A percentile compares a stretch with the other conserved stretches of the same genome.
phyloP scores from a whole-genome alignment of 2,113 vertebrate species.

The Prionailurus viverrinus region DNA sequence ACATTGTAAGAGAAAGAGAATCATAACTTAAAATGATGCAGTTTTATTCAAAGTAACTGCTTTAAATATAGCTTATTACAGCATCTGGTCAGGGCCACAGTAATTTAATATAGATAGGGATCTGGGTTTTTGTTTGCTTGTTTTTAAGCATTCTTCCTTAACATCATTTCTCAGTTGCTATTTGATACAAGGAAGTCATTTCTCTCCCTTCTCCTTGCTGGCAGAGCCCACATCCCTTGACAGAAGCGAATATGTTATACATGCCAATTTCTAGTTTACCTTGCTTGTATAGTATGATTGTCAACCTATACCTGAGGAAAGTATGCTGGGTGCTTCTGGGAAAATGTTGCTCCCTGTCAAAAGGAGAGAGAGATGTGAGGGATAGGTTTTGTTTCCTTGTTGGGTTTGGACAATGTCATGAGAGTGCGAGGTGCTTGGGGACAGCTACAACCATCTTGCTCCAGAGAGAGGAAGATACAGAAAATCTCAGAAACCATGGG shows the following conservation, averaged over 20 bases:
- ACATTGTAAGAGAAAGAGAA: not conserved
- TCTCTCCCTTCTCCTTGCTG: not conserved
- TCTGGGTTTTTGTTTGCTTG: not conserved
- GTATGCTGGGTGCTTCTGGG: not conserved
- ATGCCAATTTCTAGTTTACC: not conserved
- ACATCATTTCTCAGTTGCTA: not conserved
- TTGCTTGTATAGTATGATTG: not conserved
- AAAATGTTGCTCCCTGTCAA: not conserved
- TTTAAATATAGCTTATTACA: conserved; percentile 39
- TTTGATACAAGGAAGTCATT: not conserved
- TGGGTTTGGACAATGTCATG: not conserved
- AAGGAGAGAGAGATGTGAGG: not conserved
- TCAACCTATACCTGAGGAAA: not conserved
- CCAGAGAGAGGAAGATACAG: not conserved
- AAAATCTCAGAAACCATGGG: not conserved
- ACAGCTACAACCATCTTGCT: not conserved
- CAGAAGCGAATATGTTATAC: not conserved
- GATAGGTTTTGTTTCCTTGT: not conserved
- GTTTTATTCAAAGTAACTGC: conserved; percentile 41
- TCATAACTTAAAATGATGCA: not conserved
- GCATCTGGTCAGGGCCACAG: not conserved
- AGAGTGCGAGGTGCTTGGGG: no score
- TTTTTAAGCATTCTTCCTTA: not conserved
- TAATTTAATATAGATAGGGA: not conserved
- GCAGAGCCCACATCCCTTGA: fast-evolving